These are phyloP conservation scores for Yasuhikotakia modesta DNA, from an alignment of 2,797 vertebrate genomes.

Conservation along the genomic window DNA sequence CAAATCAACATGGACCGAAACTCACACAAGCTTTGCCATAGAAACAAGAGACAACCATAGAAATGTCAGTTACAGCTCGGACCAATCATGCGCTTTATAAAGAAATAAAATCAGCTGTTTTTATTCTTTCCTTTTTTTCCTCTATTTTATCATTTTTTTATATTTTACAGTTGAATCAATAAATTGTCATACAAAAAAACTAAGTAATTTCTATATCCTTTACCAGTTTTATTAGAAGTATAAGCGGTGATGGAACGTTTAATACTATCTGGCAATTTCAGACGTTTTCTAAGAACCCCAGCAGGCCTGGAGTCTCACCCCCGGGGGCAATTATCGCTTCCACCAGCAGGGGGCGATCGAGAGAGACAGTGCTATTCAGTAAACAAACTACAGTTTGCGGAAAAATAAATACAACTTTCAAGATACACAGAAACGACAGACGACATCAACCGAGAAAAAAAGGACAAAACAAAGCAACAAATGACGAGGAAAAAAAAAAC, in stretches of 20 bases:
- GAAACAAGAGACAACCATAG: constrained; percentile 96
- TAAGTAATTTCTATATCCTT: constrained; percentile 91
- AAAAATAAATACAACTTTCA: constrained; percentile 99
- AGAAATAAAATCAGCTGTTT: constrained; percentile 88
- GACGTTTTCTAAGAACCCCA: constrained; percentile 87
- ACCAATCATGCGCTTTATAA: constrained; percentile 98
- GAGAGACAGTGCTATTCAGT: constrained; percentile 95
- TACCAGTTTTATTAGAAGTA: constrained; percentile 93
- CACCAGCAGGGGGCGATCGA: constrained; percentile 71
- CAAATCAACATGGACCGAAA: constrained; percentile 96
- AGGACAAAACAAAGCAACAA: constrained; percentile 53
- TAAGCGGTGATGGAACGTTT: constrained; percentile 90
- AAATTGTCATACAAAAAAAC: constrained; percentile 87
- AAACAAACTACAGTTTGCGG: constrained; percentile 96
- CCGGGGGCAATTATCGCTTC: constrained; percentile 71
- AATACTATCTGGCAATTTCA: constrained; percentile 91
- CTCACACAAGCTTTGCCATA: constrained; percentile 98
- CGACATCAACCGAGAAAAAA: constrained; percentile 73
- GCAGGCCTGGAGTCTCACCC: constrained; percentile 76
- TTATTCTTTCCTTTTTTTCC: constrained; percentile 71
- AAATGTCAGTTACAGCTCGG: constrained; percentile 94
- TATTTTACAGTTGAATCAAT: constrained; percentile 94
- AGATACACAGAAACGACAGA: constrained; percentile 89
- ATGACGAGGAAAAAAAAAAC: constrained; percentile 74
- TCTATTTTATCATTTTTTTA: constrained; percentile 69